phyloP scores from a whole-genome alignment of 2,888 invertebrate genomes.

The Epicampocera succincta region DNA sequence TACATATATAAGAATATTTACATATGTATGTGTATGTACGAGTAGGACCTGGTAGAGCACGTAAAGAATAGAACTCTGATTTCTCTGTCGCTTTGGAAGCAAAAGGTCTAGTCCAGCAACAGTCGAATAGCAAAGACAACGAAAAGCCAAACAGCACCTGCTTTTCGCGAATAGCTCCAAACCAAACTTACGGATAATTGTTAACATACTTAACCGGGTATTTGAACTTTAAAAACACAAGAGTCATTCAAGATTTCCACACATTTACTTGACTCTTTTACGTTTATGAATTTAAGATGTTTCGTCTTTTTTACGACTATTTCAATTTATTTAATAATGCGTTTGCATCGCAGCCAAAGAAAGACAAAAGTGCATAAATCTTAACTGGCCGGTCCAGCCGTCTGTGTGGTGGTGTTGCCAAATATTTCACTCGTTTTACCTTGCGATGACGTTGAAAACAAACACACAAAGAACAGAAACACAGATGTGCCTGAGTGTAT shows the following conservation, averaged over 20 bases:
- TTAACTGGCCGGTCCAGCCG: constrained; percentile 10
- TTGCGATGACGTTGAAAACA: constrained; percentile 34
- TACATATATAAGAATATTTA: too few species aligned
- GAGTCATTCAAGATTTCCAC: constrained; percentile 55
- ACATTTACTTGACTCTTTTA: constrained; percentile 23
- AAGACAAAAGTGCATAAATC: constrained; percentile 41
- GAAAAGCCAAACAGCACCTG: not conserved
- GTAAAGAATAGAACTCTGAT: too few species aligned
- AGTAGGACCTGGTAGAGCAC: too few species aligned
- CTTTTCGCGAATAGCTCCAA: not conserved
- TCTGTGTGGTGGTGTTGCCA: constrained; percentile 23
- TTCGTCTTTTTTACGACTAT: constrained; percentile 6
- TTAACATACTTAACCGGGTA: constrained; percentile 54
- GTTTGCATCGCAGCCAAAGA: constrained; percentile 30
- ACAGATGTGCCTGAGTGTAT: not conserved
- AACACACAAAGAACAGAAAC: not conserved
- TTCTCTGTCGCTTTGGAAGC: too few species aligned
- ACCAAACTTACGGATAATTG: constrained; percentile 25
- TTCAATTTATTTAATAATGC: constrained; percentile 36
- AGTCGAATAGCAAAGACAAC: not conserved
- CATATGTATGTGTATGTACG: too few species aligned
- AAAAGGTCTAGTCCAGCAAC: too few species aligned
- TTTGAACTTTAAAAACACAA: constrained; percentile 61
- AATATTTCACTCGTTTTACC: constrained; percentile 16
- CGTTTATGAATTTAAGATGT: constrained; percentile 13